Conservation (phyloP, 2,797 vertebrate species). For the Epinephelus coioides region DNA sequence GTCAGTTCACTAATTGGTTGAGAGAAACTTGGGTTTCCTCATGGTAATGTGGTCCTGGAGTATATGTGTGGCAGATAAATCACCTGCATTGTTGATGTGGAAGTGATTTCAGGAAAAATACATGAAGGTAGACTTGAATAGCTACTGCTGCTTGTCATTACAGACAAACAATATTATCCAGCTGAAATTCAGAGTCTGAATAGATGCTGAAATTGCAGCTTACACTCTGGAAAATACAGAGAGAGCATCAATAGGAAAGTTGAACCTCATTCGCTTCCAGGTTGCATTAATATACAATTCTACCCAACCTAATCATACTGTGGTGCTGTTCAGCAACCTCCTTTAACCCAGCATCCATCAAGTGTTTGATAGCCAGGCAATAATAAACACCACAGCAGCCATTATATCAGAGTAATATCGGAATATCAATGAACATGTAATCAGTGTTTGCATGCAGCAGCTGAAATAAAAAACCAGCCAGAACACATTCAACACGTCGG, state of each 20-base stretch:
- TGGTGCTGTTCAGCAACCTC: conserved; percentile 1
- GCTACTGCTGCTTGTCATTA: not conserved
- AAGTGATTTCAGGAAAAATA: not conserved
- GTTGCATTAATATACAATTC: conserved; percentile 5
- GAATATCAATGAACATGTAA: conserved; percentile 7
- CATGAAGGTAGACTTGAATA: not conserved
- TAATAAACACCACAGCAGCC: conserved; percentile 6
- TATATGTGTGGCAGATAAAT: not conserved
- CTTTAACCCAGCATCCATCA: not conserved
- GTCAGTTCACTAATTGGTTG: conserved; percentile 25
- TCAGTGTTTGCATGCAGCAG: not conserved
- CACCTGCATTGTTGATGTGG: not conserved
- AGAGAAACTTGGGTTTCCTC: not conserved
- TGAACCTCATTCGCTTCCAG: not conserved
- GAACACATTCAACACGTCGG: not conserved
- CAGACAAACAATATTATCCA: not conserved
- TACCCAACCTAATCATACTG: not conserved
- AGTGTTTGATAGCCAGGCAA: not conserved
- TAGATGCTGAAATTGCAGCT: conserved; percentile 27
- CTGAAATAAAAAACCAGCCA: not conserved
- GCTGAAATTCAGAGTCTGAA: not conserved
- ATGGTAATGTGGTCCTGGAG: not conserved
- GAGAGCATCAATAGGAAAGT: not conserved
- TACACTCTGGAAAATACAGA: conserved; percentile 8
- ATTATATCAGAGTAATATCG: not conserved